phyloP scores from a whole-genome alignment of 37 sponge, comb jelly and placozoan genomes.

The Chondrilla cf. caribensis region DNA sequence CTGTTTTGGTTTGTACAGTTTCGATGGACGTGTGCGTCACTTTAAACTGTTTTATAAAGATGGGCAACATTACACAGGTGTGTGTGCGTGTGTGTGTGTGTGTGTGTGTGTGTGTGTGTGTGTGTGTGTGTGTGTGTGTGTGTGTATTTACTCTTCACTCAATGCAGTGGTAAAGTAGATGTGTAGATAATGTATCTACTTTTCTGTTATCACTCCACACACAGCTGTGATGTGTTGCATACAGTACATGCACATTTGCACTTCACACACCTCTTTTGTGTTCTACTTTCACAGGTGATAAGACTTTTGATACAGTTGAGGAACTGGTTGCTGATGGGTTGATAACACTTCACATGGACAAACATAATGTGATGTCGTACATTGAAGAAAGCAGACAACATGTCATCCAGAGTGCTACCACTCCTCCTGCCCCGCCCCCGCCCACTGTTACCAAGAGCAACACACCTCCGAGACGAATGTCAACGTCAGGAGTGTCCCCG shows the following conservation, averaged over 20 bases:
- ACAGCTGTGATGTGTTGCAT: no score
- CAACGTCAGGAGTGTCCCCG: neutral
- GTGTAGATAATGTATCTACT: no score
- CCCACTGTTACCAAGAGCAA: neutral
- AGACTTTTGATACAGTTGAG: conserved; percentile 77
- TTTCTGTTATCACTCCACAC: no score
- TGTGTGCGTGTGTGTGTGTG: neutral
- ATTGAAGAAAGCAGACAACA: conserved; percentile 1
- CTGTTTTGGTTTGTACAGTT: conserved; percentile 12
- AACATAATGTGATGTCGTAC: conserved; percentile 69
- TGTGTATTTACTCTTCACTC: neutral
- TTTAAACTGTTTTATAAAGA: conserved; percentile 57
- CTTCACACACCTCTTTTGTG: neutral
- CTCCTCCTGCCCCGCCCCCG: neutral
- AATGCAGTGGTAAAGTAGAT: neutral
- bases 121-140: conserved; percentile 9
- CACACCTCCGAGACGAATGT: neutral
- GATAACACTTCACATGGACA: conserved; percentile 79
- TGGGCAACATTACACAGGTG: conserved; percentile 61
- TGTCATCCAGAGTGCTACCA: neutral
- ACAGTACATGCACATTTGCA: neutral
- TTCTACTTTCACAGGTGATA: conserved; percentile 59
- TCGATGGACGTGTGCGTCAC: conserved; percentile 60
- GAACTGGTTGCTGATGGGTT: conserved; percentile 88
- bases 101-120: neutral